Evolutionary conservation across 2,113 vertebrate genomes (phyloP).

Genomic region (Coptodon bakossiorum): DNA sequence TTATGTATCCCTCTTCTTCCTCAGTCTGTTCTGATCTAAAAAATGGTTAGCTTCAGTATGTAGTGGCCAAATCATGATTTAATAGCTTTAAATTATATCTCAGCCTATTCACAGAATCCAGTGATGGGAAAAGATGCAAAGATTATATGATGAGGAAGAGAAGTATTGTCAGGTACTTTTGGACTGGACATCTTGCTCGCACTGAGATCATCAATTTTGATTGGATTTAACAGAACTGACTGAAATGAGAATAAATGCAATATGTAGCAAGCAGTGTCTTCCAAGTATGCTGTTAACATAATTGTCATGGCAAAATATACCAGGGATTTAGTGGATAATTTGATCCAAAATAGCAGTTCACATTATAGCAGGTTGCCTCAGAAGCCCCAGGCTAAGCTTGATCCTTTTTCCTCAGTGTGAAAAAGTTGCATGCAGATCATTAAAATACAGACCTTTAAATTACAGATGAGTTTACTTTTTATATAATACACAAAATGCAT

Average conservation of each 20-base stretch:
- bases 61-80: constrained; percentile 8
- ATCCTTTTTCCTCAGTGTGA: background rate
- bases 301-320: background rate
- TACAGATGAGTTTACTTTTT: background rate
- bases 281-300: constrained; percentile 10
- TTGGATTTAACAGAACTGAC: background rate
- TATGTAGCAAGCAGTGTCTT: background rate
- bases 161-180: background rate
- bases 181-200: background rate
- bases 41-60: constrained; percentile 15
- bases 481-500: background rate
- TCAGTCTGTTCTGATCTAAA: constrained; percentile 20
- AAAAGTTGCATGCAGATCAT: background rate
- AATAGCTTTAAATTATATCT: constrained; percentile 17
- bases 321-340: background rate
- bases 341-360: background rate
- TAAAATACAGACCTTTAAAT: background rate
- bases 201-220: constrained; percentile 32
- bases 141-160: background rate
- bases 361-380: background rate
- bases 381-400: background rate
- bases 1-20: constrained; percentile 26
- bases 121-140: background rate
- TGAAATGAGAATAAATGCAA: background rate
- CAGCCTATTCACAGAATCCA: background rate